Evolutionary conservation across 2,888 invertebrate genomes (phyloP).

Genomic region (Spialia ferax): DNA sequence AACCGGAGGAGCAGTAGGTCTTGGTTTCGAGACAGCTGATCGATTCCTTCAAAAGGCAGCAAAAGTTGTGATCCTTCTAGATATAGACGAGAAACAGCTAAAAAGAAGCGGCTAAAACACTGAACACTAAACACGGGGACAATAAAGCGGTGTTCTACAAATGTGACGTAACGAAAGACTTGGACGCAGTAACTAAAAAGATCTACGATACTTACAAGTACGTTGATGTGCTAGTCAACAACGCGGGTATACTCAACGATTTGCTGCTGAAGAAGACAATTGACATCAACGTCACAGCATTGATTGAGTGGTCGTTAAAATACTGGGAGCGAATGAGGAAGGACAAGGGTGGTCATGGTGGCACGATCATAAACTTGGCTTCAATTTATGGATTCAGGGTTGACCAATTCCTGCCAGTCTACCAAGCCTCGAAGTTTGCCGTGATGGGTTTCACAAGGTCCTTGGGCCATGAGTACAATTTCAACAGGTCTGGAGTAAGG

Average conservation of each 20-base stretch:
- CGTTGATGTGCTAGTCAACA: slow-evolving; percentile 76
- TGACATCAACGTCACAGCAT: slow-evolving; percentile 65
- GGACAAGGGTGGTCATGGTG: slow-evolving; percentile 85
- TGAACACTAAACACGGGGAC: slow-evolving; percentile 72
- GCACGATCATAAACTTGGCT: slow-evolving; percentile 88
- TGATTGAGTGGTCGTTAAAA: slow-evolving; percentile 75
- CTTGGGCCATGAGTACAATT: slow-evolving; percentile 74
- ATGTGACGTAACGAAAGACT: slow-evolving; percentile 77
- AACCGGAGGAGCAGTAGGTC: slow-evolving; percentile 85
- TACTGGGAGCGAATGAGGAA: slow-evolving; percentile 87
- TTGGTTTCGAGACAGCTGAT: slow-evolving; percentile 77
- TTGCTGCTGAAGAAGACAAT: slow-evolving; percentile 55
- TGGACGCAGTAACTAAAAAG: slow-evolving; percentile 68
- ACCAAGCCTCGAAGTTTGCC: slow-evolving; percentile 87
- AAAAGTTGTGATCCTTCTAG: slow-evolving; percentile 51
- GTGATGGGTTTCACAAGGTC: slow-evolving; percentile 78
- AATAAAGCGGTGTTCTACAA: slow-evolving; percentile 71
- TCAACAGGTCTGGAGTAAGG: slow-evolving; percentile 77
- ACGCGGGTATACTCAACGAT: slow-evolving; percentile 70
- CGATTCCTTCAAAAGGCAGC: slow-evolving; percentile 72
- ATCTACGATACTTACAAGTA: slow-evolving; percentile 60
- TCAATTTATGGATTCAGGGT: slow-evolving; percentile 86
- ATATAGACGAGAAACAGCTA: slow-evolving; percentile 55
- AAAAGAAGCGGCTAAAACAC: slow-evolving; percentile 57
- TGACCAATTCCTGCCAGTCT: slow-evolving; percentile 83